Percentiles rank a stretch among this genome's conserved stretches.
phyloP scores from a whole-genome alignment of 2,888 invertebrate species.

The Drosophila buzzatii region DNA sequence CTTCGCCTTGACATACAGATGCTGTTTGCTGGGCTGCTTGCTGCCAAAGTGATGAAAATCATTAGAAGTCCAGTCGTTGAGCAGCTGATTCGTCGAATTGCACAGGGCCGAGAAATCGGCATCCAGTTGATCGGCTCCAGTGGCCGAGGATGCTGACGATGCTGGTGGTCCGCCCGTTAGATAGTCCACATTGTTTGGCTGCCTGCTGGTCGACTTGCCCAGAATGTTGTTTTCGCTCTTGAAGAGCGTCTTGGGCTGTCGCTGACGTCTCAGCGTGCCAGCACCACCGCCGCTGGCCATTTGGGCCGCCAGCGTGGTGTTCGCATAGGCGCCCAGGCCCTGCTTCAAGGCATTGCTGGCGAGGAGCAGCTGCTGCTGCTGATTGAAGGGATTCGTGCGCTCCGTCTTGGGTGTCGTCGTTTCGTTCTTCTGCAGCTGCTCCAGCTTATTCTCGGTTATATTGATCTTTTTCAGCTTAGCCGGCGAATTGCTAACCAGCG shows the following conservation, averaged over 20 bases:
- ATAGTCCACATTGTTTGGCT: slow-evolving; percentile 67
- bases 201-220: slow-evolving; percentile 49
- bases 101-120: slow-evolving; percentile 76
- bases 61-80: slow-evolving; percentile 83
- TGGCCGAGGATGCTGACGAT: background rate
- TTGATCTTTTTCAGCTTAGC: slow-evolving; percentile 83
- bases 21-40: slow-evolving; percentile 84
- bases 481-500: slow-evolving; percentile 68
- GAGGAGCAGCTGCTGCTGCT: slow-evolving; percentile 82
- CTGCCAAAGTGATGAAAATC: slow-evolving; percentile 82
- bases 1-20: slow-evolving; percentile 85
- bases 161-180: slow-evolving; percentile 67
- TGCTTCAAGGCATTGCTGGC: slow-evolving; percentile 83
- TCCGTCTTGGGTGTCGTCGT: slow-evolving; percentile 29
- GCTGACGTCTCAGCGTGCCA: slow-evolving; percentile 84
- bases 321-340: slow-evolving; percentile 83
- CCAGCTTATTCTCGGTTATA: slow-evolving; percentile 83
- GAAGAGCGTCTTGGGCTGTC: slow-evolving; percentile 83
- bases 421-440: slow-evolving; percentile 53
- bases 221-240: slow-evolving; percentile 85
- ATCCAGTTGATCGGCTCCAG: slow-evolving; percentile 51
- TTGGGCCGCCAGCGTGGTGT: slow-evolving; percentile 80
- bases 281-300: slow-evolving; percentile 81
- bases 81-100: slow-evolving; percentile 82
- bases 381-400: slow-evolving; percentile 75